Evolutionary conservation across 1,140 invertebrate species (phyloP).

Genomic region (Eciton burchellii): DNA sequence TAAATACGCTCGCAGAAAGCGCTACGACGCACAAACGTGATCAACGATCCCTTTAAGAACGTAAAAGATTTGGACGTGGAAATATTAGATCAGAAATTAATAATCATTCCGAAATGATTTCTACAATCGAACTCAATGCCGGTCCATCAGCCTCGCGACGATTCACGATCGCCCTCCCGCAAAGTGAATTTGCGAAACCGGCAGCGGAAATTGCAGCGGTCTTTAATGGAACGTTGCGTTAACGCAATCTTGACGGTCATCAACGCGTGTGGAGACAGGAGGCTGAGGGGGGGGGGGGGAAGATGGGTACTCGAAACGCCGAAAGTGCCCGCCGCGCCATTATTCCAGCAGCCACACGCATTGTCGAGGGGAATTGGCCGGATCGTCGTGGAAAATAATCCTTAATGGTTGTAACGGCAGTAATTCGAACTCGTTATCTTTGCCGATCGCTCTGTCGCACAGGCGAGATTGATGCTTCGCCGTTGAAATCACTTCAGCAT

Average conservation of each 20-base stretch:
- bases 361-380: conserved; percentile 58
- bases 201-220: neutral
- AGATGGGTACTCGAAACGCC: neutral
- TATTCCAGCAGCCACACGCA: conserved; percentile 54
- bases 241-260: conserved; percentile 13
- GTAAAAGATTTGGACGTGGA: too few relatives aligned
- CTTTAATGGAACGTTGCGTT: neutral
- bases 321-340: conserved; percentile 60
- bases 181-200: neutral
- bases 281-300: neutral
- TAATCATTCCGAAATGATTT: neutral
- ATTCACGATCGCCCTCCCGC: neutral
- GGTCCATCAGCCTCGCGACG: neutral
- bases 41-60: too few relatives aligned
- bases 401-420: conserved; percentile 42
- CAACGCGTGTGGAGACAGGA: neutral
- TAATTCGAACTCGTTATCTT: conserved; percentile 66
- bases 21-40: too few relatives aligned
- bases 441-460: conserved; percentile 33
- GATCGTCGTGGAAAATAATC: conserved; percentile 66
- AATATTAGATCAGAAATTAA: too few relatives aligned
- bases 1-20: too few relatives aligned
- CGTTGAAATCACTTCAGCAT: conserved; percentile 3
- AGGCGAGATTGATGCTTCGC: neutral
- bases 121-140: neutral